Evolutionary conservation across 2,113 vertebrate genomes (phyloP).

Genomic region (Panurus biarmicus): DNA sequence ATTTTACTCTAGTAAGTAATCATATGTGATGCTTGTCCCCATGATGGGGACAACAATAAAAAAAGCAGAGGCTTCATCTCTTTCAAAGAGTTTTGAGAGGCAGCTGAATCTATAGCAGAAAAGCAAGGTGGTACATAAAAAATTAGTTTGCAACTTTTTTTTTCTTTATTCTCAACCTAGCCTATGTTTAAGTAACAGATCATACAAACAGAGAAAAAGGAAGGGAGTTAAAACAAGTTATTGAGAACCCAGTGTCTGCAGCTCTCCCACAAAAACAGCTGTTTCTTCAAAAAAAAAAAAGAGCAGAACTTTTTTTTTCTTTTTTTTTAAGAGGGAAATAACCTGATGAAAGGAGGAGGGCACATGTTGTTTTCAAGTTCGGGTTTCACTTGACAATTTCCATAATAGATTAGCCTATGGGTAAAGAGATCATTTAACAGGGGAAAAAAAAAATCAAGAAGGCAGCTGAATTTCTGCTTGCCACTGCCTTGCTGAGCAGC

Average conservation of each 20-base stretch:
- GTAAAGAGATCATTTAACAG: neutral
- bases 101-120: neutral
- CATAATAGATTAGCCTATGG: neutral
- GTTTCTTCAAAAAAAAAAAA: neutral
- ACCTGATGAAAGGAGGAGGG: neutral
- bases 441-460: neutral
- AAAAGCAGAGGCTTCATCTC: neutral
- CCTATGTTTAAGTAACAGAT: neutral
- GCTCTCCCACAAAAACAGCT: neutral
- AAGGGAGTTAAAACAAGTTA: neutral
- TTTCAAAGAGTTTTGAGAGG: neutral
- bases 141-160: neutral
- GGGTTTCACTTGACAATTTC: neutral
- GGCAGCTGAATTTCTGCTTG: neutral
- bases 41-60: neutral
- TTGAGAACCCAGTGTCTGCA: neutral
- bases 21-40: neutral
- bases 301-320: too few species aligned
- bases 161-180: neutral
- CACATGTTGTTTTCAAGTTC: neutral
- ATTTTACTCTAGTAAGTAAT: neutral
- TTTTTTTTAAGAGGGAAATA: neutral
- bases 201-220: neutral
- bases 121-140: neutral
- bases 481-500: neutral